Evolutionary conservation across 2,113 vertebrate genomes (phyloP).

Genomic region (Halcyon malimbica): DNA sequence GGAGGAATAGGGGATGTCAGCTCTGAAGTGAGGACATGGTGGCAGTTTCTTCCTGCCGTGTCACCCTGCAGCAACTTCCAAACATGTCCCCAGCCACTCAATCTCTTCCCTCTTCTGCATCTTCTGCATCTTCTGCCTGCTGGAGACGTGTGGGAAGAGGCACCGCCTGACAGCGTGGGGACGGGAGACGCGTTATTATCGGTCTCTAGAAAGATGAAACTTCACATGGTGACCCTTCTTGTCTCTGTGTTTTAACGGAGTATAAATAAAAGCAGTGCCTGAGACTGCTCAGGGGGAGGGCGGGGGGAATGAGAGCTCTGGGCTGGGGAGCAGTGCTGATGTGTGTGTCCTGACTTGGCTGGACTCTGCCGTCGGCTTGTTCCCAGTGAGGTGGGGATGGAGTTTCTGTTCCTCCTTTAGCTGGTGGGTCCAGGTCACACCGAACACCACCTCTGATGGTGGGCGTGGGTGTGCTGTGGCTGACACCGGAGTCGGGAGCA

Average conservation of each 20-base stretch:
- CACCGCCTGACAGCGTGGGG: not conserved
- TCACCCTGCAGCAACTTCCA: not conserved
- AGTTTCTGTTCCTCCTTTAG: not conserved
- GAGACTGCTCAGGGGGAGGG: not conserved
- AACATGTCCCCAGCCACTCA: accelerated
- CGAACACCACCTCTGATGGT: accelerated
- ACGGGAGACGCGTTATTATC: accelerated
- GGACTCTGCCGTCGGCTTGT: accelerated
- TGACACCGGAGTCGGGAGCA: accelerated
- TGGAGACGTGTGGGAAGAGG: not conserved
- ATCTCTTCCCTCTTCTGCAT: not conserved
- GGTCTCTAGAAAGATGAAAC: not conserved
- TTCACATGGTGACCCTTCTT: not conserved
- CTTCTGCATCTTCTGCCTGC: not conserved
- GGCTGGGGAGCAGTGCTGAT: not conserved
- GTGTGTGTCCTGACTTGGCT: not conserved
- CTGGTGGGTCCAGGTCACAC: not conserved
- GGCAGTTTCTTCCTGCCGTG: not conserved
- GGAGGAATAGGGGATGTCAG: not conserved
- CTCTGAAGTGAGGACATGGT: not conserved
- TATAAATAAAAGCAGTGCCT: not conserved
- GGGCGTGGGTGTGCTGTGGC: accelerated
- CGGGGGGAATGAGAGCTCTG: not conserved
- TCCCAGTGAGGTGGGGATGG: not conserved
- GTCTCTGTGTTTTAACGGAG: not conserved